Evolutionary conservation across 2,888 invertebrate genomes (phyloP).

Genomic region (Melinopterus prodromus): DNA sequence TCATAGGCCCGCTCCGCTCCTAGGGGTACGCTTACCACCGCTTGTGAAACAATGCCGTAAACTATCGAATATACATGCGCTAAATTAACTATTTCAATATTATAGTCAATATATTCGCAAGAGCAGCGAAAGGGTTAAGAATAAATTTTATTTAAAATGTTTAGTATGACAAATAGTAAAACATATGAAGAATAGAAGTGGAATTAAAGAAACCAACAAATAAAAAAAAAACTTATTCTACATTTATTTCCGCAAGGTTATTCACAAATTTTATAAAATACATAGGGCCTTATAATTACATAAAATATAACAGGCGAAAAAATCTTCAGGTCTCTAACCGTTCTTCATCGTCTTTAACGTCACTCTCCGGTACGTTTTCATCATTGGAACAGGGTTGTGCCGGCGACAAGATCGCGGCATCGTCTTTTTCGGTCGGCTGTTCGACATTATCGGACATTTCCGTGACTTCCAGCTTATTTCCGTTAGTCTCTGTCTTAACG

Average conservation of each 20-base stretch:
- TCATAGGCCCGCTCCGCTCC: no score
- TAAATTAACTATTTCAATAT: no score
- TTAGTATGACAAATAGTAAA: no score
- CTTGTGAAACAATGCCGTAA: no score
- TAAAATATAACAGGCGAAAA: slow-evolving; percentile 11
- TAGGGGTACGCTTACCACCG: no score
- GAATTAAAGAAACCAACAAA: not conserved
- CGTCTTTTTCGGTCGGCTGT: not conserved
- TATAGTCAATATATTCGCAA: no score
- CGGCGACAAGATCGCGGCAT: not conserved
- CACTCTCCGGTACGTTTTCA: not conserved
- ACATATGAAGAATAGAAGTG: no score
- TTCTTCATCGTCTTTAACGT: slow-evolving; percentile 16
- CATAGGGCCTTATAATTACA: slow-evolving; percentile 10
- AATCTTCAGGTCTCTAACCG: slow-evolving; percentile 8
- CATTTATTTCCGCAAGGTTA: slow-evolving; percentile 15
- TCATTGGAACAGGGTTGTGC: not conserved
- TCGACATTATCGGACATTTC: not conserved
- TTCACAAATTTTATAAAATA: slow-evolving; percentile 25
- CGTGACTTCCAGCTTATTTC: slow-evolving; percentile 1
- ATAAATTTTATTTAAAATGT: no score
- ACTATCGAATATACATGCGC: no score
- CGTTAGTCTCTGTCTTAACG: slow-evolving; percentile 9
- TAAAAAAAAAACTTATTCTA: slow-evolving; percentile 22
- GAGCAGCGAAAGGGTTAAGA: no score